phyloP scores from a whole-genome alignment of 1,140 invertebrate species.

The Monochamus saltuarius region DNA sequence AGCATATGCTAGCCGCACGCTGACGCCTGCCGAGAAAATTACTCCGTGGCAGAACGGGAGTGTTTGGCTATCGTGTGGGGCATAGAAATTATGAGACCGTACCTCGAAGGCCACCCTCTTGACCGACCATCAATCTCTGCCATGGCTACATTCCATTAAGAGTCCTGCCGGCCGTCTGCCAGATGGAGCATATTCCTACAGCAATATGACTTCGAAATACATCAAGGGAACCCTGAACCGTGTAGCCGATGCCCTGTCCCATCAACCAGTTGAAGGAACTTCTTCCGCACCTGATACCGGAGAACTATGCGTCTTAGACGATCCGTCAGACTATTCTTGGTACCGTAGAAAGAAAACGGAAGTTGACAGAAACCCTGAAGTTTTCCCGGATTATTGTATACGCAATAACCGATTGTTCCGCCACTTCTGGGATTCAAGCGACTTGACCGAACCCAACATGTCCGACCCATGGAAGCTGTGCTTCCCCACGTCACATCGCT shows the following conservation, averaged over 20 bases:
- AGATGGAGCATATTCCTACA: conserved; percentile 53
- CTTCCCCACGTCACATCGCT: conserved; percentile 23
- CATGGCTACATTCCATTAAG: no score
- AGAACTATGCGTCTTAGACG: not conserved
- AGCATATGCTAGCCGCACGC: conserved; percentile 47
- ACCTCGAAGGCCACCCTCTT: conserved; percentile 48
- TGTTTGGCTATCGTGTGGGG: conserved; percentile 51
- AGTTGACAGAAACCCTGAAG: not conserved
- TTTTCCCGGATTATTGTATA: conserved; percentile 22
- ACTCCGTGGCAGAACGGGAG: no score
- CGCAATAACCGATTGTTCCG: conserved; percentile 39
- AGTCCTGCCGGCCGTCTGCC: no score
- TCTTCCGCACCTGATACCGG: not conserved
- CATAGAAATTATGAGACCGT: conserved; percentile 50
- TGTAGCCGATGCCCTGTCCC: conserved; percentile 16
- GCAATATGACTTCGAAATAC: conserved; percentile 44
- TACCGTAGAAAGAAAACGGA: not conserved
- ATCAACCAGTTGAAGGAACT: no score
- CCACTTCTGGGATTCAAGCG: conserved; percentile 22
- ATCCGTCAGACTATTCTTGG: not conserved
- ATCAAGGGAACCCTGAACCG: not conserved
- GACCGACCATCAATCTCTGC: no score
- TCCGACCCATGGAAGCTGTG: conserved; percentile 19
- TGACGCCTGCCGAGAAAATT: conserved; percentile 49
- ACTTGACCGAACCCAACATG: conserved; percentile 14